These are phyloP conservation scores for Hafferia zeledoni DNA, from an alignment of 2,797 vertebrate species.

Conservation along the genomic window DNA sequence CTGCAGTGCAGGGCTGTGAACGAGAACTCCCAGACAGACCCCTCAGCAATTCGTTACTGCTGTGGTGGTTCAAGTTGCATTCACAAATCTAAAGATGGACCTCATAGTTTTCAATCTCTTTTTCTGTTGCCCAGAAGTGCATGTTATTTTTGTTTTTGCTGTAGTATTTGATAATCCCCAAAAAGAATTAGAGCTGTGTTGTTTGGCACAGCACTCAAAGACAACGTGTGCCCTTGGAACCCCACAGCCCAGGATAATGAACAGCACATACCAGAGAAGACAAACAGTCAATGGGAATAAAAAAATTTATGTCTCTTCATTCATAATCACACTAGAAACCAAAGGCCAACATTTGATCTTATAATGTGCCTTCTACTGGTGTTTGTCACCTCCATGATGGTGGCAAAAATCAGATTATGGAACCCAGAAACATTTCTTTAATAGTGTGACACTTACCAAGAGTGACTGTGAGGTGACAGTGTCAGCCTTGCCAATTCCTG, in stretches of 20 bases:
- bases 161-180: not conserved
- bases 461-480: not conserved
- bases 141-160: not conserved
- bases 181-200: not conserved
- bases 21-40: not conserved
- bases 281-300: not conserved
- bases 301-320: not conserved
- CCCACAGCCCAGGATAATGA: not conserved
- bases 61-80: not conserved
- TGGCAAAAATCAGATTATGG: not conserved
- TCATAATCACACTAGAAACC: not conserved
- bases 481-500: not conserved
- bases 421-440: not conserved
- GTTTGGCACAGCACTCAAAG: not conserved
- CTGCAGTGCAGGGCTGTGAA: not conserved
- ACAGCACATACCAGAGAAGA: not conserved
- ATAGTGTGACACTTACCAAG: not conserved
- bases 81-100: not conserved
- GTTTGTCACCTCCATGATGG: fast-evolving
- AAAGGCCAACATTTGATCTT: not conserved
- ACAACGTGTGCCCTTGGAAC: not conserved
- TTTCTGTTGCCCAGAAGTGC: not conserved
- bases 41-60: not conserved
- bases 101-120: not conserved
- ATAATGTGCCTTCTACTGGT: not conserved